phyloP scores from a whole-genome alignment of 2,797 vertebrate genomes.

The Erethizon dorsatum region DNA sequence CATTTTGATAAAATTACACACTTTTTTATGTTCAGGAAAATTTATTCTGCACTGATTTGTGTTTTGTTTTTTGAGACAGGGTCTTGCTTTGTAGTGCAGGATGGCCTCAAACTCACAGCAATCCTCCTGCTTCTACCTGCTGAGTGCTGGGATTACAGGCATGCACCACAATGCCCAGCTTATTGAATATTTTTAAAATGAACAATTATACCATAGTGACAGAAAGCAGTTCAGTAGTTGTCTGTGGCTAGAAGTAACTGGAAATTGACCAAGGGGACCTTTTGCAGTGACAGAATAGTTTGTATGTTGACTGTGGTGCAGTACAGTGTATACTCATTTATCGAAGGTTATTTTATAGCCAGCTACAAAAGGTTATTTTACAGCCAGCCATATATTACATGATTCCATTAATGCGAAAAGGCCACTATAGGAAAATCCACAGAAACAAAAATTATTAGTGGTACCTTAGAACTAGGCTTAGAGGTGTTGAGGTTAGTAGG shows the following conservation, averaged over 20 bases:
- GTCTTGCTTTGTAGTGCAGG: not conserved
- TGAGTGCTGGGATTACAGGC: not conserved
- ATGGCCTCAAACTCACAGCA: not conserved
- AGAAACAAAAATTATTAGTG: not conserved
- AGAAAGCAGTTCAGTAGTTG: not conserved
- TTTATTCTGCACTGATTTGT: not conserved
- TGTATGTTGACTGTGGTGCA: not conserved
- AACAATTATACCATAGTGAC: not conserved
- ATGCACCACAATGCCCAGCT: not conserved
- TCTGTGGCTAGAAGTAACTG: not conserved
- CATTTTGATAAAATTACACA: conserved; percentile 39
- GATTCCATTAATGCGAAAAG: conserved; percentile 33
- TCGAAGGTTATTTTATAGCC: conserved; percentile 40
- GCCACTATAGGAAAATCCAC: not conserved
- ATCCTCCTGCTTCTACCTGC: not conserved
- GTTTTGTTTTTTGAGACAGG: not conserved
- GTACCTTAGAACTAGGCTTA: not conserved
- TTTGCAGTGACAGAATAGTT: not conserved
- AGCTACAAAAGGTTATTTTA: conserved; percentile 45
- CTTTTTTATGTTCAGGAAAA: not conserved
- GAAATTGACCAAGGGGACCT: not conserved
- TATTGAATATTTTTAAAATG: conserved; percentile 1
- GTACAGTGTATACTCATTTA: not conserved
- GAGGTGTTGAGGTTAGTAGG: not conserved
- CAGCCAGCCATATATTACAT: not conserved